Percentiles rank a stretch among this genome's conserved stretches.
Conservation (phyloP, 2,113 vertebrate species). For the Silurus asotus region DNA sequence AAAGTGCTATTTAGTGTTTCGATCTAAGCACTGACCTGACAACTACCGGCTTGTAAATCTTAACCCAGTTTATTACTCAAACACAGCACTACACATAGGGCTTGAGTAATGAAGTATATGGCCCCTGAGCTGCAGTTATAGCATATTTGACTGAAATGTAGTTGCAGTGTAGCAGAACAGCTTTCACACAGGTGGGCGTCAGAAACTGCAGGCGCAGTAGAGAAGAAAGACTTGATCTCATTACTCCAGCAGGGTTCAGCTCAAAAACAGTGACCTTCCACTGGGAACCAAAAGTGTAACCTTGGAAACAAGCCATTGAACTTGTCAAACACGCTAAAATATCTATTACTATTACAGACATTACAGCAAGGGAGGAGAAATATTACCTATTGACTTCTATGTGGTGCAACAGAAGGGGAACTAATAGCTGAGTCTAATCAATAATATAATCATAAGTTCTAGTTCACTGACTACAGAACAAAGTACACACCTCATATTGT, state of each 20-base stretch:
- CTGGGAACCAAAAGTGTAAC: slow-evolving; percentile 3
- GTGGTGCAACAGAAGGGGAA: not conserved
- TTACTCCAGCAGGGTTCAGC: slow-evolving; percentile 28
- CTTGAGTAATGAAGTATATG: slow-evolving; percentile 1
- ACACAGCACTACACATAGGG: not conserved
- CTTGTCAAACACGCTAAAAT: slow-evolving; percentile 34
- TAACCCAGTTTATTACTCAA: slow-evolving; percentile 22
- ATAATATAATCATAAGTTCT: not conserved
- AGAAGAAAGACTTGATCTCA: slow-evolving; percentile 27
- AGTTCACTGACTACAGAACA: not conserved
- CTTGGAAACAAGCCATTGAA: slow-evolving; percentile 28
- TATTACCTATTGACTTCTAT: not conserved
- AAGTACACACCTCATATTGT: not conserved
- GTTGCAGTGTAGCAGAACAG: slow-evolving; percentile 17
- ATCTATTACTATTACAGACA: not conserved
- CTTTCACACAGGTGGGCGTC: slow-evolving; percentile 8
- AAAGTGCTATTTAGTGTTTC: slow-evolving; percentile 1
- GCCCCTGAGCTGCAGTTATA: not conserved
- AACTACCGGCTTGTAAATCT: slow-evolving; percentile 11
- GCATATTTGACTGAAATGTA: slow-evolving; percentile 35
- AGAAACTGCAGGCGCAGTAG: slow-evolving; percentile 5
- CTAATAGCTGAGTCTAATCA: too few species aligned
- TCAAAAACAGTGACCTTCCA: slow-evolving; percentile 33
- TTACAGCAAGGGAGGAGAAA: not conserved
- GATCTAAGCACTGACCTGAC: not conserved